A percentile compares a stretch with the other conserved stretches of the same genome.
These are phyloP conservation scores for Garrulus glandarius DNA, from an alignment of 2,797 vertebrate genomes.

Conservation along the genomic window DNA sequence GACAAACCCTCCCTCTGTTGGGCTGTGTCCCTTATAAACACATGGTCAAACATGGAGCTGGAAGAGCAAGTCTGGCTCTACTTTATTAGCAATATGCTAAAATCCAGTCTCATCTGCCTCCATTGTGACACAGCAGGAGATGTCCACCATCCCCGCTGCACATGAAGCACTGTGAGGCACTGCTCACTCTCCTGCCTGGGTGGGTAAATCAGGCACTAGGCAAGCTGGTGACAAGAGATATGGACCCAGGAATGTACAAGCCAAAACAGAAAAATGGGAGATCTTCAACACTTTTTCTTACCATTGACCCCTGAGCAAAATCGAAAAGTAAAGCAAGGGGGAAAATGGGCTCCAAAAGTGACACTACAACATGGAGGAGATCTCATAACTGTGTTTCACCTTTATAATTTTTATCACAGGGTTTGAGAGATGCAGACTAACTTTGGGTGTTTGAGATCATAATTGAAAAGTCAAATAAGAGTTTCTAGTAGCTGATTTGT, in stretches of 20 bases:
- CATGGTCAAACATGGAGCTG: fast-evolving
- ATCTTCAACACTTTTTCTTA: neutral
- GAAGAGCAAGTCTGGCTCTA: neutral
- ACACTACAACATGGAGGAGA: fast-evolving
- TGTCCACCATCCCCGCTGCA: fast-evolving
- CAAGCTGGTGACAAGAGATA: neutral
- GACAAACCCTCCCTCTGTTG: neutral
- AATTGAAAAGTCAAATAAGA: slow-evolving; percentile 14
- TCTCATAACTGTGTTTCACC: neutral
- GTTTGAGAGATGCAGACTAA: neutral
- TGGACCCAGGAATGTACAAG: fast-evolving
- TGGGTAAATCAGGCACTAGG: neutral
- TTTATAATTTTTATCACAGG: neutral
- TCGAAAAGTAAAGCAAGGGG: neutral
- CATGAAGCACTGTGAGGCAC: neutral
- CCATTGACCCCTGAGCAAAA: neutral
- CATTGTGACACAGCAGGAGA: fast-evolving
- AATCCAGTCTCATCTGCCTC: neutral
- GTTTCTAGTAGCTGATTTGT: slow-evolving; percentile 9
- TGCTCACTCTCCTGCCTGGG: no score
- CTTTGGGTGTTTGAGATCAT: neutral
- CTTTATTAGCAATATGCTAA: neutral
- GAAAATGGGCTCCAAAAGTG: neutral
- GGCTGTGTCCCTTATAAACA: neutral
- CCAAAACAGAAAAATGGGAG: neutral